These are phyloP conservation scores for Agapostemon virescens DNA, from an alignment of 2,888 invertebrate species.

Conservation along the genomic window DNA sequence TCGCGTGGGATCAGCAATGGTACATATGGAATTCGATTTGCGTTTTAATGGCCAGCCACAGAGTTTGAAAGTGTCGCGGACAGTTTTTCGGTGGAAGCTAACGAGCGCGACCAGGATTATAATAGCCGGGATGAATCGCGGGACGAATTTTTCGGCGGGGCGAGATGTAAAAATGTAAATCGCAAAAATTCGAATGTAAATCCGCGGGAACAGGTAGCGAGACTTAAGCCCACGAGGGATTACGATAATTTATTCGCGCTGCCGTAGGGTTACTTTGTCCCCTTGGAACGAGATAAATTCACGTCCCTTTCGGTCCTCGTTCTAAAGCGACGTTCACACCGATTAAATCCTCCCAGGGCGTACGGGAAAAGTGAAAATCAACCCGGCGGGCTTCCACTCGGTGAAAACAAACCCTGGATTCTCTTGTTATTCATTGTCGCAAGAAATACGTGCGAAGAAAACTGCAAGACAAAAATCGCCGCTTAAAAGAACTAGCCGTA, in stretches of 20 bases:
- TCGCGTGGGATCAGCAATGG: neutral
- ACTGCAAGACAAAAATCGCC: neutral
- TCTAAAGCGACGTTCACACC: conserved; percentile 59
- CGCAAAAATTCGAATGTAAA: conserved; percentile 70
- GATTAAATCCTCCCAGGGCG: conserved; percentile 29
- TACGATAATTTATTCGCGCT: conserved; percentile 70
- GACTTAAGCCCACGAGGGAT: conserved; percentile 50
- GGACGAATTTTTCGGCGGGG: conserved; percentile 29
- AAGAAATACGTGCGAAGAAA: neutral
- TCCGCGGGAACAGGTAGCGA: conserved; percentile 57
- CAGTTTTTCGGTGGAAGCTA: conserved; percentile 19
- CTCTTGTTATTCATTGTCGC: neutral
- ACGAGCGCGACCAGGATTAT: conserved; percentile 19
- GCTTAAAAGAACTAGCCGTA: neutral
- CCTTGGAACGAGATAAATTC: conserved; percentile 72
- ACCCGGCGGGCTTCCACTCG: neutral
- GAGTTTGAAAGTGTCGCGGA: neutral
- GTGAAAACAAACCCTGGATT: neutral
- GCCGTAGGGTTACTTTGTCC: conserved; percentile 70
- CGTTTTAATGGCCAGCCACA: neutral
- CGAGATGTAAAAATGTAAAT: conserved; percentile 66
- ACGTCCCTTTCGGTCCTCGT: conserved; percentile 49
- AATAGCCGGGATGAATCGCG: conserved; percentile 32
- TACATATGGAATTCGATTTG: neutral
- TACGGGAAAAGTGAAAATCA: conserved; percentile 5